phyloP scores from a whole-genome alignment of 2,888 invertebrate species.

The Ormyrus thymus region DNA sequence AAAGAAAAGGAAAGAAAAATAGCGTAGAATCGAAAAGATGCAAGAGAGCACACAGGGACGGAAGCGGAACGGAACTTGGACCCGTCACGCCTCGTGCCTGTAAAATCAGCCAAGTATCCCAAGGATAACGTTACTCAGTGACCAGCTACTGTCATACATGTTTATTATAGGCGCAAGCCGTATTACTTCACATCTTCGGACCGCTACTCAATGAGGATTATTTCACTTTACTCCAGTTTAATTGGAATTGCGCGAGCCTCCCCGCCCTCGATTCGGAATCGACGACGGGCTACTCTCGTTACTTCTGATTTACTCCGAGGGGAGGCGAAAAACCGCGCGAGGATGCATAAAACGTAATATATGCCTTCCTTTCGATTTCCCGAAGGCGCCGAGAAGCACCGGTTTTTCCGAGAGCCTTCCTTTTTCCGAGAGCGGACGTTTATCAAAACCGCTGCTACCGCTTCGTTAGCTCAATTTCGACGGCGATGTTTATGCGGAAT shows the following conservation, averaged over 20 bases:
- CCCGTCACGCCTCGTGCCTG: conserved; percentile 69
- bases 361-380: too few relatives aligned
- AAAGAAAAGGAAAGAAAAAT: neutral
- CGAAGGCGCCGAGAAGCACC: too few relatives aligned
- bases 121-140: conserved; percentile 69
- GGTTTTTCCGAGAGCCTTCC: too few relatives aligned
- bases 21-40: conserved; percentile 4
- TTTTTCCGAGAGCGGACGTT: too few relatives aligned
- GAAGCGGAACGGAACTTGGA: conserved; percentile 47
- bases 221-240: conserved; percentile 22
- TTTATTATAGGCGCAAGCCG: conserved; percentile 57
- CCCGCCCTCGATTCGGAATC: neutral
- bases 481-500: too few relatives aligned
- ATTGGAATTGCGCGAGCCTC: conserved; percentile 1
- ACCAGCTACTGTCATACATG: conserved; percentile 58
- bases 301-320: neutral
- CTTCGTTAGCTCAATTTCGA: too few relatives aligned
- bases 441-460: too few relatives aligned
- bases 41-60: conserved; percentile 11
- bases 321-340: neutral
- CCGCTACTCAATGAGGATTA: conserved; percentile 26
- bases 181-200: conserved; percentile 24
- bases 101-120: conserved; percentile 70
- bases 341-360: conserved; percentile 12
- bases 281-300: neutral